phyloP scores from a whole-genome alignment of 2,113 vertebrate genomes.

The Bucco capensis region DNA sequence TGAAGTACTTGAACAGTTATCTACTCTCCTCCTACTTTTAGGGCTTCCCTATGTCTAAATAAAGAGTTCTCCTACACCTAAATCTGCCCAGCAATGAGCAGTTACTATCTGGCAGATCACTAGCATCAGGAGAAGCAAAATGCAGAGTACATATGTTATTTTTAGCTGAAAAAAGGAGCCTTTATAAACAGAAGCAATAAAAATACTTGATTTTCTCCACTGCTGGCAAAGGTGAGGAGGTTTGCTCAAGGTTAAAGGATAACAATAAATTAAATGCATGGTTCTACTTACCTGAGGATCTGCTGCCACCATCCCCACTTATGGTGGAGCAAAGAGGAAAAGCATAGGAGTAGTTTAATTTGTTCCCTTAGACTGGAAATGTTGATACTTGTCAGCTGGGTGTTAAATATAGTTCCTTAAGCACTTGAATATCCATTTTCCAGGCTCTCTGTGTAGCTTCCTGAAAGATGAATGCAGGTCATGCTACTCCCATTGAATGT shows the following conservation, averaged over 20 bases:
- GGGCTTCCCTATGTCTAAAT: background rate
- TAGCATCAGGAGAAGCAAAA: background rate
- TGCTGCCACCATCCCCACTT: background rate
- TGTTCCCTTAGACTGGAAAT: background rate
- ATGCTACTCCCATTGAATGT: background rate
- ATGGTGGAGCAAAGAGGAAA: background rate
- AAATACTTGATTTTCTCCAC: background rate
- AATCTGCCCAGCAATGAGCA: background rate
- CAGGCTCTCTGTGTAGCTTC: background rate
- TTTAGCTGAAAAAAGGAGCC: background rate
- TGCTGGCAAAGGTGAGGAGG: background rate
- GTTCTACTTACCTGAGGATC: background rate
- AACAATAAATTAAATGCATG: background rate
- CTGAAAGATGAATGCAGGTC: background rate
- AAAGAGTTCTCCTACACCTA: background rate
- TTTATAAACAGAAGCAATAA: background rate
- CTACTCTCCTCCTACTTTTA: background rate
- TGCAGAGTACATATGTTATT: background rate
- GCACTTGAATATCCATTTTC: background rate
- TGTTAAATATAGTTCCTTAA: background rate
- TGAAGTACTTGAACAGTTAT: background rate
- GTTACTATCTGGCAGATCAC: background rate
- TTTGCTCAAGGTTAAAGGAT: background rate
- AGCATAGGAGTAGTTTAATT: background rate
- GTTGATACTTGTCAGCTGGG: rapidly evolving